Evolutionary conservation across 2,797 vertebrate genomes (phyloP), one percentile per base, ranked within the genome.

Genomic region (Sphenopsis melanotis): DNA sequence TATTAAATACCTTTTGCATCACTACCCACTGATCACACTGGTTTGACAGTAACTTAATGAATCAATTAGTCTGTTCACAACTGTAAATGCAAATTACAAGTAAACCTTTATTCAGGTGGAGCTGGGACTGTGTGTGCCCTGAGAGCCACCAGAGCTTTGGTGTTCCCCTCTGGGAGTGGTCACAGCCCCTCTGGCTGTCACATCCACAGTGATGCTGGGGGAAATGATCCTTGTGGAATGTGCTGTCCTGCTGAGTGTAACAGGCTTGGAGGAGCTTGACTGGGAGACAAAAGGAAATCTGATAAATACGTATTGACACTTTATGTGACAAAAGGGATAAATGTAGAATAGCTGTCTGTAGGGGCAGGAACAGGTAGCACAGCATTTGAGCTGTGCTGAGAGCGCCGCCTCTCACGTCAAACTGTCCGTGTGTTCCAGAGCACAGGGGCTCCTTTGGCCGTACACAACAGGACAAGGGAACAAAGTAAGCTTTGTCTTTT

Each of bases 391-490:
- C 77, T 50, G 27, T 34, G 22, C 39, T 19, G 6, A 77, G 47
- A 63, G 7, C 27, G 9, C 6, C 23, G 34, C 37, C 30, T 34
- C 60, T 4, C 6, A 3, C 0, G 0, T 23, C 7, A 18, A 8
- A 39, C 52, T 21, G 12, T 6, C 26, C 1, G 1, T 18, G 26
- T 15, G 2, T 13, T 26, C 3, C 4, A 1, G 24, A 27, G 44
- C 13, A 11, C 6, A 30, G 26, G 30, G 19, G 29, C 74, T 63
- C 22, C 3, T 10, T 50, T 55, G 34, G 60, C n/a, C 3, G 0
- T 2, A 0, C 7, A 2, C 1, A 7, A 20, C 2, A 9, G 65
- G 32, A 60, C 26, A 26, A 22, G 75, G 69, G 49, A 81, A 32
- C n/a, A 65, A 57, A 29, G 18, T 2, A 6, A 34, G 6, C 14